Percentiles rank a stretch among this genome's conserved stretches.
Evolutionary conservation across 2,797 vertebrate species (phyloP).

Genomic region (Sebastes oblongus): DNA sequence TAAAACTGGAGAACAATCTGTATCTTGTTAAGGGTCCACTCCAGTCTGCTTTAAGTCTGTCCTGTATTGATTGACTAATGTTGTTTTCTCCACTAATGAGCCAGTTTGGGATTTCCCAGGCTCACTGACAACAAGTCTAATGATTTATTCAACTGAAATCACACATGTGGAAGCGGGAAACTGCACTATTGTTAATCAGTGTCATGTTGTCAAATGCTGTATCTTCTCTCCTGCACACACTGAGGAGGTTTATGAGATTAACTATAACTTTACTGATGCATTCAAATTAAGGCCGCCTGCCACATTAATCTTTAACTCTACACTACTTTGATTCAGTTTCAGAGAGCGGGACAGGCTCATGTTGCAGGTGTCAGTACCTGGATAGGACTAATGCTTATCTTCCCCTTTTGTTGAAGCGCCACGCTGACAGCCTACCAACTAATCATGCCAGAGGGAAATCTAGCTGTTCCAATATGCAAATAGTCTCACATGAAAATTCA

Average conservation of each 20-base stretch:
- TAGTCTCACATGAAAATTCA: slow-evolving; percentile 35
- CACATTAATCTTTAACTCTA: slow-evolving; percentile 20
- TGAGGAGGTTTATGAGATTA: not conserved
- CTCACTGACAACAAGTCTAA: slow-evolving; percentile 9
- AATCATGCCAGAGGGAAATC: slow-evolving; percentile 61
- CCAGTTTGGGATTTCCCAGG: slow-evolving; percentile 2
- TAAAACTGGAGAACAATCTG: no score
- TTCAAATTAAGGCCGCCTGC: slow-evolving; percentile 8
- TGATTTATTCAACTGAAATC: slow-evolving; percentile 36
- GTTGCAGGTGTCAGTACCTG: slow-evolving; percentile 42
- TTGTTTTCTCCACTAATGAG: slow-evolving; percentile 31
- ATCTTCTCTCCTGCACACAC: not conserved
- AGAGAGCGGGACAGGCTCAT: slow-evolving; percentile 10
- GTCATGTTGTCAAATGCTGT: not conserved
- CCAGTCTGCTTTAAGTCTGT: not conserved
- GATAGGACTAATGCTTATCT: slow-evolving; percentile 13
- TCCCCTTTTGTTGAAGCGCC: slow-evolving; percentile 25
- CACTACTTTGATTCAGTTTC: not conserved
- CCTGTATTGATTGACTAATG: slow-evolving; percentile 4
- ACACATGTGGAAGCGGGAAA: not conserved
- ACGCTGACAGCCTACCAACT: slow-evolving; percentile 31
- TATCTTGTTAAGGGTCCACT: not conserved
- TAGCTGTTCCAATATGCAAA: slow-evolving; percentile 56
- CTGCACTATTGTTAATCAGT: not conserved
- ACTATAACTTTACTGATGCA: not conserved